Evolutionary conservation across 2,797 vertebrate species (phyloP).

Genomic region (Tamandua tetradactyla): DNA sequence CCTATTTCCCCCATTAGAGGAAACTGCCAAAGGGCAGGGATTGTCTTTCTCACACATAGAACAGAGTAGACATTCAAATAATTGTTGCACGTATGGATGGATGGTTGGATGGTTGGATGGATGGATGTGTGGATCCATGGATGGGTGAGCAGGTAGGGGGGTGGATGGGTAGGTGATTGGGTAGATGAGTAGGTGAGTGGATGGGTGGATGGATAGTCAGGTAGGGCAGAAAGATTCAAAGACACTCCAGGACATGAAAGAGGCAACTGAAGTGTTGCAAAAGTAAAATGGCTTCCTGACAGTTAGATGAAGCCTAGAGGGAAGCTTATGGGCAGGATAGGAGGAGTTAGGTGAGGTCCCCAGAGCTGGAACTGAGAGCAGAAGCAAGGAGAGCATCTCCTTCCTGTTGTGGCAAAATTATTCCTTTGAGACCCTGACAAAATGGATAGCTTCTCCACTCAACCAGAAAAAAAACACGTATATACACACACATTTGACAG

Average conservation of each 20-base stretch:
- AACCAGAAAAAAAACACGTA: fast-evolving
- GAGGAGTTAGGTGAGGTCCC: not conserved
- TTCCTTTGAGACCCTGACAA: not conserved
- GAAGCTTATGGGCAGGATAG: not conserved
- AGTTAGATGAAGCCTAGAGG: not conserved
- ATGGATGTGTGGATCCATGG: not conserved
- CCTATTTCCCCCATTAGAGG: not conserved
- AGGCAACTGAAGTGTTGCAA: not conserved
- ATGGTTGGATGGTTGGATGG: not conserved
- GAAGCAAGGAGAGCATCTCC: not conserved
- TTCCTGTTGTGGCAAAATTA: not conserved
- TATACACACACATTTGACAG: too few relatives aligned
- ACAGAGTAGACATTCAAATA: not conserved
- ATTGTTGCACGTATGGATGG: not conserved
- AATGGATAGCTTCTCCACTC: too few relatives aligned
- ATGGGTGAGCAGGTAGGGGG: too few relatives aligned
- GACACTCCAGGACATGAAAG: not conserved
- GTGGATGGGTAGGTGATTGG: too few relatives aligned
- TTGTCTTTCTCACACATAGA: not conserved
- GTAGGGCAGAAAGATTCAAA: not conserved
- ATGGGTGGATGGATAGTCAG: too few relatives aligned
- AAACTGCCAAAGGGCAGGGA: not conserved
- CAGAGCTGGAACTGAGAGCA: not conserved
- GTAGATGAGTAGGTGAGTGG: too few relatives aligned
- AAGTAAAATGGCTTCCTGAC: not conserved